Evolutionary conservation across 2,888 invertebrate genomes (phyloP).

Genomic region (Eurytoma californica): DNA sequence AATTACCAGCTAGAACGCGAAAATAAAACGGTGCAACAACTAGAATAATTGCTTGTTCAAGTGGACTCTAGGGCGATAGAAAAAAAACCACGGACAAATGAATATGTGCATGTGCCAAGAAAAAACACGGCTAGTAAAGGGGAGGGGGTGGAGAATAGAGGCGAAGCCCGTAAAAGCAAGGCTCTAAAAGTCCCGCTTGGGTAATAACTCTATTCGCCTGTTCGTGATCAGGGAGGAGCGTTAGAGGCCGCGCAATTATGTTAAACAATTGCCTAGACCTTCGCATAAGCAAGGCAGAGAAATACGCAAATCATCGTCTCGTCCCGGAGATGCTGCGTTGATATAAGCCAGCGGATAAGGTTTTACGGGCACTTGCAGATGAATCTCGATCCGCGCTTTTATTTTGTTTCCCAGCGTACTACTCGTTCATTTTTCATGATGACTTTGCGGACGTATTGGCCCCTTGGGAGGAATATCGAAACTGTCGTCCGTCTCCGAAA

Average conservation of each 20-base stretch:
- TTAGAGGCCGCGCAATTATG: conserved; percentile 69
- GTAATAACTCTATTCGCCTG: conserved; percentile 72
- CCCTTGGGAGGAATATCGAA: not conserved
- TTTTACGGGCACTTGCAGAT: not conserved
- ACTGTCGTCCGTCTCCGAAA: not conserved
- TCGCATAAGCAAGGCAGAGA: conserved; percentile 67
- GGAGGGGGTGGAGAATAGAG: not conserved
- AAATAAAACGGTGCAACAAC: too few relatives aligned
- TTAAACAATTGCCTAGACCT: conserved; percentile 71
- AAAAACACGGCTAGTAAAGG: not conserved
- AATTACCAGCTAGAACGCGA: too few relatives aligned
- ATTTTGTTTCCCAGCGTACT: too few relatives aligned
- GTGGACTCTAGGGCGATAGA: not conserved
- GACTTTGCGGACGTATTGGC: not conserved
- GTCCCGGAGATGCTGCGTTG: not conserved
- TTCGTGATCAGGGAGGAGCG: not conserved
- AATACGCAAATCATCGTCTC: conserved; percentile 63
- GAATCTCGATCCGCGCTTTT: not conserved
- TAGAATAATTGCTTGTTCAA: too few relatives aligned
- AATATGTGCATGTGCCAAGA: conserved; percentile 15
- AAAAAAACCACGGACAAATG: conserved; percentile 9
- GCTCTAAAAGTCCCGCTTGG: conserved; percentile 71
- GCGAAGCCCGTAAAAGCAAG: conserved; percentile 34
- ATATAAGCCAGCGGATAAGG: not conserved
- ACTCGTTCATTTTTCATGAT: not conserved